phyloP scores from a whole-genome alignment of 2,888 invertebrate species.

The Amiota minor region DNA sequence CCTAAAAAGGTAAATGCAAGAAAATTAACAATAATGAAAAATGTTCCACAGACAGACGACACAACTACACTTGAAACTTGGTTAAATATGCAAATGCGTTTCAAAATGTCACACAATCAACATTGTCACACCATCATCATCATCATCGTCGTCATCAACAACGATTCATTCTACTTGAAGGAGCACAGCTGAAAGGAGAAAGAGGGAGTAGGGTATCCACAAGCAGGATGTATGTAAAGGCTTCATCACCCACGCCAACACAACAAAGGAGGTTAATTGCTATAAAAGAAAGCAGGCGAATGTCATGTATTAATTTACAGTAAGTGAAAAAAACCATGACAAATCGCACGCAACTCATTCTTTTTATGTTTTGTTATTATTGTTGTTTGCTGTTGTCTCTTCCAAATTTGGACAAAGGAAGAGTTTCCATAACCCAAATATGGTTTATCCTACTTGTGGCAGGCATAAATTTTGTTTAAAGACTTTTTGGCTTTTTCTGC shows the following conservation, averaged over 20 bases:
- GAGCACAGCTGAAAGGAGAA: conserved; percentile 41
- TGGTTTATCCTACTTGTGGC: not conserved
- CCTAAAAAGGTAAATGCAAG: conserved; percentile 62
- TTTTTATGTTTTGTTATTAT: too few relatives aligned
- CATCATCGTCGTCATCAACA: not conserved
- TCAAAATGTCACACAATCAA: conserved; percentile 50
- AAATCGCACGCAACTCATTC: not conserved
- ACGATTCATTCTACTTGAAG: too few relatives aligned
- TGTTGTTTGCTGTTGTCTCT: too few relatives aligned
- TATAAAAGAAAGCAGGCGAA: conserved; percentile 48
- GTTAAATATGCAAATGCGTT: conserved; percentile 63
- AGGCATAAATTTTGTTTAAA: not conserved
- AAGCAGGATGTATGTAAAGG: not conserved
- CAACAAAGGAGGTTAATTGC: conserved; percentile 55
- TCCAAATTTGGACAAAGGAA: conserved; percentile 18
- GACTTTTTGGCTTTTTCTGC: not conserved
- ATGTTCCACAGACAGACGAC: conserved; percentile 39
- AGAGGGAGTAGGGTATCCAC: conserved; percentile 6
- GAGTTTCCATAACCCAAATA: not conserved
- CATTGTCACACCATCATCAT: conserved; percentile 45
- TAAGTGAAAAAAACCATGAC: conserved; percentile 37
- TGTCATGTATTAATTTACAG: conserved; percentile 50
- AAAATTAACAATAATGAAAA: conserved; percentile 53
- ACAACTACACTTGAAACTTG: conserved; percentile 48
- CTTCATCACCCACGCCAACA: conserved; percentile 35